Conservation (phyloP, 2,797 vertebrate genomes). For the Nasua narica region DNA sequence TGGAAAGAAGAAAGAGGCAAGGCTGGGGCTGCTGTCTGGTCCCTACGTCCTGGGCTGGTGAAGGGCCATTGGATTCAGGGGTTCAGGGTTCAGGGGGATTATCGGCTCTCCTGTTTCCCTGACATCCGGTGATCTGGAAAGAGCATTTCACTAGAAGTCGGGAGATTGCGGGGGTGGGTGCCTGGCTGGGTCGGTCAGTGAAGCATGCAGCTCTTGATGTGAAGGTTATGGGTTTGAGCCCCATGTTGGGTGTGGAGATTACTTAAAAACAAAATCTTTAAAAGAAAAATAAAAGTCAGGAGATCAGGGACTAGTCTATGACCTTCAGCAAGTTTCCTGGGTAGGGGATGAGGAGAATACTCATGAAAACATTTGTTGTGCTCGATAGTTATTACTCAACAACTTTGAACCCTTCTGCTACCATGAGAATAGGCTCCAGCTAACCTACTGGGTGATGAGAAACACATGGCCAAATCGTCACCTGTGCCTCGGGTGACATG, state of each 20-base stretch:
- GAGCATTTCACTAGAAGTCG: background rate
- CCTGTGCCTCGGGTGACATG: background rate
- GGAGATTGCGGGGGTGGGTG: fast-evolving
- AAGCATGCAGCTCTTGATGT: background rate
- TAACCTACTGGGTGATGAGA: background rate
- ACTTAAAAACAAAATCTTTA: background rate
- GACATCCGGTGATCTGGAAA: background rate
- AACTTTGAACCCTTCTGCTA: background rate
- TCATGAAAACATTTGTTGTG: background rate
- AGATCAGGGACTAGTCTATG: background rate
- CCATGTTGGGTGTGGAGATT: background rate
- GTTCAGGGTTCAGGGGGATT: background rate
- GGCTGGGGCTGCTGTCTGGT: background rate
- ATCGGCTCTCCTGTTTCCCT: background rate
- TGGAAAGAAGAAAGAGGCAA: background rate
- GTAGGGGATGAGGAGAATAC: background rate
- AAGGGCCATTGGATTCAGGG: background rate
- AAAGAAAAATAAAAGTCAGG: background rate
- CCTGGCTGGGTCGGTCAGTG: background rate
- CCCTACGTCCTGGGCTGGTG: background rate
- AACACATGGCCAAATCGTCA: background rate
- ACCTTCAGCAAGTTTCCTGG: background rate
- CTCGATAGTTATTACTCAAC: background rate
- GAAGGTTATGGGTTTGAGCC: background rate
- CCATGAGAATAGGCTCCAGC: background rate